Conservation (phyloP, 2,113 vertebrate species). For the Lagopus muta region DNA sequence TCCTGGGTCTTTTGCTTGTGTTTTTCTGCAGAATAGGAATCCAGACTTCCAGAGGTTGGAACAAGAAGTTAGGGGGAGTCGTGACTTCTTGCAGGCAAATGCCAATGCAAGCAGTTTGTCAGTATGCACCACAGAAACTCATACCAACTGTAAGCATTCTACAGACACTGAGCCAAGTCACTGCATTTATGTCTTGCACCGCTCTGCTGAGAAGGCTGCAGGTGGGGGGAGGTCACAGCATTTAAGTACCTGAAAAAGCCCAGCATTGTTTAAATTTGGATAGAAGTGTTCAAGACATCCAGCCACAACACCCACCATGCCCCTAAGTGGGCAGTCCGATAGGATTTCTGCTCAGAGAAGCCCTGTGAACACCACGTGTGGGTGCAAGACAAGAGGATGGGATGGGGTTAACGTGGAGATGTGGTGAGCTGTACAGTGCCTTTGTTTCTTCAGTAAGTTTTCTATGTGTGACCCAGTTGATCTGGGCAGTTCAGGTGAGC, state of each 20-base stretch:
- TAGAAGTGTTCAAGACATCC: background rate
- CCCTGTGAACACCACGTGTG: background rate
- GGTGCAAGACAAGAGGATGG: background rate
- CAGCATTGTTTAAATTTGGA: background rate
- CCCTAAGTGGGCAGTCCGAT: background rate
- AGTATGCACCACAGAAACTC: too few species aligned
- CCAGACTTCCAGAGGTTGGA: background rate
- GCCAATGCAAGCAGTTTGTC: background rate
- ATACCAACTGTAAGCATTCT: fast-evolving
- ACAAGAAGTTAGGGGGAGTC: background rate
- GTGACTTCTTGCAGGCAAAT: background rate
- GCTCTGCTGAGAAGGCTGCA: background rate
- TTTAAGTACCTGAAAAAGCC: background rate
- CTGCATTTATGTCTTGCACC: background rate
- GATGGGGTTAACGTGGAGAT: constrained; percentile 34
- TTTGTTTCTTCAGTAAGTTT: constrained; percentile 77
- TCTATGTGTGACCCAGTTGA: constrained; percentile 76
- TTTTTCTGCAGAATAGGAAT: background rate
- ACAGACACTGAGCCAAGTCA: background rate
- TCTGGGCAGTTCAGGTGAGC: constrained; percentile 57
- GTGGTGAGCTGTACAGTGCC: constrained; percentile 33
- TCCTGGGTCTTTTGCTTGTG: background rate
- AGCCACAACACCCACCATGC: fast-evolving
- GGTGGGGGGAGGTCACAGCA: too few species aligned
- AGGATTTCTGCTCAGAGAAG: background rate